These are phyloP conservation scores for Tricholaema leucomelas DNA, from an alignment of 2,113 vertebrate genomes.

Conservation along the genomic window DNA sequence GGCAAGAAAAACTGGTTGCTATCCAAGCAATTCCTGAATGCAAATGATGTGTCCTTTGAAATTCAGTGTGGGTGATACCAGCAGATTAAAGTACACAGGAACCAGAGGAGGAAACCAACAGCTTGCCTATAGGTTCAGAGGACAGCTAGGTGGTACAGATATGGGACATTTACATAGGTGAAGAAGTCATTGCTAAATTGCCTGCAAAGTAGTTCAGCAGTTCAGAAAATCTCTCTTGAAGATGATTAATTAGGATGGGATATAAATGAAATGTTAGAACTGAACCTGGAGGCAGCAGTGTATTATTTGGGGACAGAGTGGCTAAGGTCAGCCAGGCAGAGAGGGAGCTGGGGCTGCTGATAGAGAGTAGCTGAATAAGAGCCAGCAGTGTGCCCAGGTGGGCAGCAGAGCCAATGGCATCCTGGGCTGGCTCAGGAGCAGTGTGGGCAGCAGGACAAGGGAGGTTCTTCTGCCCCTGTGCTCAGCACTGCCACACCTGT, in stretches of 20 bases:
- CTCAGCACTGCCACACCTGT: too few species aligned
- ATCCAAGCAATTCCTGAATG: background rate
- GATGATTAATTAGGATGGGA: background rate
- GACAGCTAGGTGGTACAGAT: background rate
- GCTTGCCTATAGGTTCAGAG: background rate
- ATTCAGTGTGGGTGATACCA: background rate
- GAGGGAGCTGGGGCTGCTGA: too few species aligned
- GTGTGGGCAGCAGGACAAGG: too few species aligned
- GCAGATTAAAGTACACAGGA: background rate
- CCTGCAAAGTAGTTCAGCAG: background rate
- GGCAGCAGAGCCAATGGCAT: too few species aligned
- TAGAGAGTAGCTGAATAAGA: too few species aligned
- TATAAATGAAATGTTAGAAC: background rate
- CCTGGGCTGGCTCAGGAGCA: too few species aligned
- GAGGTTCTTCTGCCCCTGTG: too few species aligned
- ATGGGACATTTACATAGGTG: background rate
- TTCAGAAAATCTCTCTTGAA: background rate
- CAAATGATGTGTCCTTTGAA: background rate
- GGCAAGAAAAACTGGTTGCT: constrained; percentile 11
- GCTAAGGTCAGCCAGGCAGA: too few species aligned
- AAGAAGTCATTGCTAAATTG: background rate
- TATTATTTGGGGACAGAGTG: too few species aligned
- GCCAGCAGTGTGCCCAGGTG: too few species aligned
- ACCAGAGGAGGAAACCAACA: background rate
- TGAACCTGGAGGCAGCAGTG: background rate